Evolutionary conservation across 2,888 invertebrate species (phyloP).

Genomic region (Pollenia labialis): DNA sequence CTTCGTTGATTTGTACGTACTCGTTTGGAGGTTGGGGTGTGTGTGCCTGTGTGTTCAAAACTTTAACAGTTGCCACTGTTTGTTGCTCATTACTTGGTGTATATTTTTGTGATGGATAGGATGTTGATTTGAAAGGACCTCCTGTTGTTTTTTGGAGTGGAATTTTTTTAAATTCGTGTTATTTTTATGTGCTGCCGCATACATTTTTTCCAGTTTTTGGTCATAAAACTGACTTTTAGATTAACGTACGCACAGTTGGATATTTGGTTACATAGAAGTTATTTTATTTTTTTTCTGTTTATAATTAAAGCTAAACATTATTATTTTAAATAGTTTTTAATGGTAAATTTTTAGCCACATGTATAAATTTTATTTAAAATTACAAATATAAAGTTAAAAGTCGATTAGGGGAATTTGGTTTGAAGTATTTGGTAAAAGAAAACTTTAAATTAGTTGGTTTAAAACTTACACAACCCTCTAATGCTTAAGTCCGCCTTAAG

Average conservation of each 20-base stretch:
- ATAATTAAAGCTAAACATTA: conserved; percentile 12
- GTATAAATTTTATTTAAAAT: background rate
- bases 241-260: conserved; percentile 51
- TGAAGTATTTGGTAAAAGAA: too few species aligned
- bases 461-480: too few species aligned
- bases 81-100: conserved; percentile 15
- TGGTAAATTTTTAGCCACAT: background rate
- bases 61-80: conserved; percentile 11
- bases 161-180: conserved; percentile 8
- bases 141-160: conserved; percentile 37
- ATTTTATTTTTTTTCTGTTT: conserved; percentile 38
- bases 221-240: conserved; percentile 53
- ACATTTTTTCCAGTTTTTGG: conserved; percentile 37
- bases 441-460: too few species aligned
- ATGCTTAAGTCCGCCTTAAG: too few species aligned
- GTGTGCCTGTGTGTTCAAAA: background rate
- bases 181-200: conserved; percentile 38
- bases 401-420: background rate
- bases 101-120: conserved; percentile 22
- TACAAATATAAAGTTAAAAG: background rate
- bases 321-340: conserved; percentile 29
- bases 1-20: background rate
- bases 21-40: background rate
- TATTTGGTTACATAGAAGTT: conserved; percentile 14
- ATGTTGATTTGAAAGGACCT: conserved; percentile 57